Evolutionary conservation across 2,797 vertebrate genomes (phyloP).

Genomic region (Micromesistius poutassou): DNA sequence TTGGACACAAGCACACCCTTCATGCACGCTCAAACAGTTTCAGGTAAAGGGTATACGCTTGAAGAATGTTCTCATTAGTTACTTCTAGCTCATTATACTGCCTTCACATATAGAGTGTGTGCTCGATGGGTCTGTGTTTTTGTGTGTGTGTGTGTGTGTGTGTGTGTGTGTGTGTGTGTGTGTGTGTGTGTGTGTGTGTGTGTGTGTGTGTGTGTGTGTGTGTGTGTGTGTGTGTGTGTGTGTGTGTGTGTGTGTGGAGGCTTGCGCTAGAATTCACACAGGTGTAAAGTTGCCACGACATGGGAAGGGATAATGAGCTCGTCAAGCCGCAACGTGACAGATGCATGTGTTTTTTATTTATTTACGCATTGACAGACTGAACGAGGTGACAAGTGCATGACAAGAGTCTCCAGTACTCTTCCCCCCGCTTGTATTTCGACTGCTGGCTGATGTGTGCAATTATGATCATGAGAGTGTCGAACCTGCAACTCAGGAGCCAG

Average conservation of each 20-base stretch:
- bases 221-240: neutral
- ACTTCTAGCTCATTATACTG: slow-evolving; percentile 31
- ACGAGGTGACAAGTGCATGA: neutral
- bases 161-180: neutral
- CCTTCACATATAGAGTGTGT: neutral
- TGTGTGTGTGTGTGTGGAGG: neutral
- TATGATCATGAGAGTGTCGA: no score
- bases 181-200: neutral
- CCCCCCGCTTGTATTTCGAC: neutral
- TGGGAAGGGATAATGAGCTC: no score
- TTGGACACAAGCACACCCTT: neutral
- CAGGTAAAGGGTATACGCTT: slow-evolving; percentile 63
- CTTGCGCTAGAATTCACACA: neutral
- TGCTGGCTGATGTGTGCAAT: neutral
- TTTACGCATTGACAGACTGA: no score
- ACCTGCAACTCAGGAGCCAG: no score
- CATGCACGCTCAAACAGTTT: slow-evolving; percentile 12
- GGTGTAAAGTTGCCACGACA: neutral
- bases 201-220: neutral
- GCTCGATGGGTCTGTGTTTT: neutral
- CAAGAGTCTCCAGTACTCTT: neutral
- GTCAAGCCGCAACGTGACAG: no score
- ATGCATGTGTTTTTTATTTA: no score
- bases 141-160: neutral
- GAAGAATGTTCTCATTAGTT: slow-evolving; percentile 66